Conservation (phyloP, 2,113 vertebrate genomes). For the Salvator merianae region DNA sequence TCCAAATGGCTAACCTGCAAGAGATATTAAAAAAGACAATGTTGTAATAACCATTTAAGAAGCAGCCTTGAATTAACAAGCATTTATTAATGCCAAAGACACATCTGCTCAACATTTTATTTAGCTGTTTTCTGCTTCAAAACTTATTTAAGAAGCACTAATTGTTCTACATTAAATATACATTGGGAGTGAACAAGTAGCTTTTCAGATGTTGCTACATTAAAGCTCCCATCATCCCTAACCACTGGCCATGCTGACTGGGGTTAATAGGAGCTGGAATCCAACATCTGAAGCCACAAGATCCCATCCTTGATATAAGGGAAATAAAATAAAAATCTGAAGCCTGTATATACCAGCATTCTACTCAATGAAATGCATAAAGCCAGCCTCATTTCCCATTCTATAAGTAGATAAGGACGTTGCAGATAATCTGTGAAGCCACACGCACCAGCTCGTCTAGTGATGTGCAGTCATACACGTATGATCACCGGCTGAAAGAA, state of each 20-base stretch:
- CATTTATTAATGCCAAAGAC: conserved; percentile 63
- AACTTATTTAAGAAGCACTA: conserved; percentile 32
- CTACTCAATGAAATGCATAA: conserved; percentile 65
- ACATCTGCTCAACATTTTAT: conserved; percentile 56
- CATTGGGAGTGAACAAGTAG: too few relatives aligned
- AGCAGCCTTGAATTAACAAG: conserved; percentile 65
- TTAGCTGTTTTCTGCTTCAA: conserved; percentile 35
- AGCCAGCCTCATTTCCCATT: conserved; percentile 70
- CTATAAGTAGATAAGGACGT: conserved; percentile 59
- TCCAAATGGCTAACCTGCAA: conserved; percentile 41
- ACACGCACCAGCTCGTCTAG: conserved; percentile 69
- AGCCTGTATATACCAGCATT: conserved; percentile 48
- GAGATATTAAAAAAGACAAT: conserved; percentile 33
- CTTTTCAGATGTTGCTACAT: too few relatives aligned
- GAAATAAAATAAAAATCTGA: conserved; percentile 26
- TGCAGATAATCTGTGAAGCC: conserved; percentile 68
- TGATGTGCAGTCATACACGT: conserved; percentile 58
- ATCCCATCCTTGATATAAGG: conserved; percentile 11
- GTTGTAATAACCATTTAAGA: conserved; percentile 43
- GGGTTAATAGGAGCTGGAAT: too few relatives aligned
- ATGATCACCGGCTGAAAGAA: conserved; percentile 66
- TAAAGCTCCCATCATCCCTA: too few relatives aligned
- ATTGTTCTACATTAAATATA: neutral
- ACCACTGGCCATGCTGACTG: too few relatives aligned
- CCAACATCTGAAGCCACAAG: too few relatives aligned